Conservation (phyloP, 2,888 invertebrate genomes). For the Sturmia bella region DNA sequence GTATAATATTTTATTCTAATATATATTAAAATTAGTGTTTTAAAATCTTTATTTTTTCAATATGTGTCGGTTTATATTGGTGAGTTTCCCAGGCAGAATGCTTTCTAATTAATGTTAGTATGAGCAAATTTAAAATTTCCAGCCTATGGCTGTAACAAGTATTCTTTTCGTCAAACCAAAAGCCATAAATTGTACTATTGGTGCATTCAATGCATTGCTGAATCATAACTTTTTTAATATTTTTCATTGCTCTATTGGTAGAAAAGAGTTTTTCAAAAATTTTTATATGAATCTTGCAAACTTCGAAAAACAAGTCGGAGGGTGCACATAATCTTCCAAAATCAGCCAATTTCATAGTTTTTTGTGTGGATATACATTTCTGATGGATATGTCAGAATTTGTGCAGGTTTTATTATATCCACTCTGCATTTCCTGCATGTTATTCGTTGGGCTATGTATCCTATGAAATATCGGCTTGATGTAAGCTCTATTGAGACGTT, state of each 20-base stretch:
- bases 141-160: not conserved
- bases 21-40: conserved; percentile 8
- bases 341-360: not conserved
- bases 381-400: too few species aligned
- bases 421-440: too few species aligned
- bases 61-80: not conserved
- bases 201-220: not conserved
- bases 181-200: not conserved
- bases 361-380: not conserved
- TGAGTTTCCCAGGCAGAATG: not conserved
- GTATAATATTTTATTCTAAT: too few species aligned
- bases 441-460: too few species aligned
- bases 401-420: too few species aligned
- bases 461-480: too few species aligned
- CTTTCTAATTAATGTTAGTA: conserved; percentile 6
- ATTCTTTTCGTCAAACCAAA: not conserved
- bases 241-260: not conserved
- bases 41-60: conserved; percentile 3
- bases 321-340: too few species aligned
- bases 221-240: not conserved
- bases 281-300: not conserved
- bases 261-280: not conserved
- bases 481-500: too few species aligned
- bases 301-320: not conserved
- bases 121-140: not conserved